phyloP scores from a whole-genome alignment of 2,113 vertebrate species.

The Lepus americanus region DNA sequence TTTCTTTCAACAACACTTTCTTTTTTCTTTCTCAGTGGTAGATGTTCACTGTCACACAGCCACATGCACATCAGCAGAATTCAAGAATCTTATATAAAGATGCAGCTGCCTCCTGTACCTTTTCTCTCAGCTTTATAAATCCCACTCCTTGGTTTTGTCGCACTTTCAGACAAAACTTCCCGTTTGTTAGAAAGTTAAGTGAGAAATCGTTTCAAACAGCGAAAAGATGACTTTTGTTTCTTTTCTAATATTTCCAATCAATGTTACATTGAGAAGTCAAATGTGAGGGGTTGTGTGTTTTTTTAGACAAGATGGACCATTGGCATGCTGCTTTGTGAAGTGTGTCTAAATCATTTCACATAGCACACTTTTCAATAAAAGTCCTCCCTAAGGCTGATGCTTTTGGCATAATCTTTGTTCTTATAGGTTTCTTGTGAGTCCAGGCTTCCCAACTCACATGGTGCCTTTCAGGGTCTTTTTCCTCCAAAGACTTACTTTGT shows the following conservation, averaged over 20 bases:
- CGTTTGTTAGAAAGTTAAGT: neutral
- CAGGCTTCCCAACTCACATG: neutral
- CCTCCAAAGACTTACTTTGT: neutral
- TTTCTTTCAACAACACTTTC: conserved; percentile 44
- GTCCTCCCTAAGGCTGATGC: neutral
- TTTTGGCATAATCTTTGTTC: conserved; percentile 52
- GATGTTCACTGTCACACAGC: conserved; percentile 38
- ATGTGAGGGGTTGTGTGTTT: neutral
- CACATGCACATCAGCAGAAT: neutral
- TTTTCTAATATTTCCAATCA: conserved; percentile 16
- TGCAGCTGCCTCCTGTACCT: neutral
- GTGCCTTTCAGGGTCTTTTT: neutral
- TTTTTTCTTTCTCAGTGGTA: conserved; percentile 41
- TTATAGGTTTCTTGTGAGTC: neutral
- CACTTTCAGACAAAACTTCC: neutral
- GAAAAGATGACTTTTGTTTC: conserved; percentile 4
- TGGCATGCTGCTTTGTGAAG: conserved; percentile 33
- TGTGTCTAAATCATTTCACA: conserved; percentile 40
- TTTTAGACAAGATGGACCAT: conserved; percentile 34
- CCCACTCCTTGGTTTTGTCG: neutral
- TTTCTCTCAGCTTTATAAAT: conserved; percentile 27
- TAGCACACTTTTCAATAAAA: conserved; percentile 39
- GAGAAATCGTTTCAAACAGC: conserved; percentile 45
- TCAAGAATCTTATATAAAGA: conserved; percentile 51
- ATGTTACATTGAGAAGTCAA: conserved; percentile 43